Evolutionary conservation across 2,113 vertebrate species (phyloP), one percentile per base, ranked within the genome.

Genomic region (Talpa occidentalis): DNA sequence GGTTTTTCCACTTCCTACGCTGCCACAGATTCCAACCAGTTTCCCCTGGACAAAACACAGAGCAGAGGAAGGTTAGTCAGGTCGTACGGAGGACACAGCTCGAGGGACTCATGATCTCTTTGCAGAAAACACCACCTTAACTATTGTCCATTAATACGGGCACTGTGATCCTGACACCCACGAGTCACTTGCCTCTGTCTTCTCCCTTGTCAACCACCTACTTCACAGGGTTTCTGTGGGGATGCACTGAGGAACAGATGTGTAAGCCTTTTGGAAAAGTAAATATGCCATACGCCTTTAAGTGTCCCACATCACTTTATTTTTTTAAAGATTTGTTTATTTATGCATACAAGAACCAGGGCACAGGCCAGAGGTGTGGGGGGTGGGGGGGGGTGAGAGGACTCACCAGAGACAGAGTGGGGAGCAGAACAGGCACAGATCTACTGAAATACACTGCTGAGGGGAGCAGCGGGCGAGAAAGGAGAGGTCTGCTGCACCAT

Each of bases 1-100:
- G 10, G 99, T 99, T 97, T 99, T 99, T 94, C 99, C 99, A 10
- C 99, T 99, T 96, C 99, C 99, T 77, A 99, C 99, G 88, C 99
- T 99, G 94, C 99, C 99, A 94, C 99, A 99, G 97, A 99, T 99
- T 82, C 99, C 99, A 77, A 99, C 98, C 96, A 99, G 98, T 95
- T 98, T 99, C 56, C 99, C 99, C 99, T 99, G 96, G 35, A 94
- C 77, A 93, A 78, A 70, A n/a, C 54, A 72, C 79, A 89, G 74
- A 95, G 60, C 93, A 37, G 49, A 90, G 21, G 40, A 64, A 67
- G 80, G 59, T 77, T 37, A 74, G 24, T 67, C 4, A 70, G 67
- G 67, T 70, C 77, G 26, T 7, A 56, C 6, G 35, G 59, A 92
- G 17, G 12, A 12, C 47, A 82, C 30, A 32, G 3, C 37, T 40